Conservation (phyloP, 1,140 invertebrate species). For the Xylocopa sonorina region DNA sequence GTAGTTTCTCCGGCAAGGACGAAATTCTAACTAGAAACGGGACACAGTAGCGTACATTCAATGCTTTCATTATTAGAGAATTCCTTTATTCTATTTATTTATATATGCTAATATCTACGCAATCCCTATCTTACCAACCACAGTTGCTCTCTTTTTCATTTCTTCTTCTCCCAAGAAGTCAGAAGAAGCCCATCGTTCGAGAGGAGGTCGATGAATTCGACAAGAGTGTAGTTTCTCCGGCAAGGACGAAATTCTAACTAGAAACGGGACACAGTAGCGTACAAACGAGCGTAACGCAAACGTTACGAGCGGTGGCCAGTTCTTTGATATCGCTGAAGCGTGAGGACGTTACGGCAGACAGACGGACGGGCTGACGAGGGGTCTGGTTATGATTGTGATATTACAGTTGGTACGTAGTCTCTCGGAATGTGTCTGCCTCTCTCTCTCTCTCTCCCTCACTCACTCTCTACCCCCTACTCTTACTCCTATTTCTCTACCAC, state of each 20-base stretch:
- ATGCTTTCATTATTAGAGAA: too few species aligned
- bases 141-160: too few species aligned
- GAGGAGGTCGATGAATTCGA: neutral
- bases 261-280: conserved; percentile 56
- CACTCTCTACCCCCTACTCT: conserved; percentile 30
- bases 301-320: conserved; percentile 65
- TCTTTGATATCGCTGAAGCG: conserved; percentile 80
- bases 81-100: too few species aligned
- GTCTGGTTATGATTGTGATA: conserved; percentile 81
- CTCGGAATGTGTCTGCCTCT: conserved; percentile 69
- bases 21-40: conserved; percentile 48
- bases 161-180: too few species aligned
- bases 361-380: conserved; percentile 69
- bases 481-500: conserved; percentile 21
- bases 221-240: conserved; percentile 4
- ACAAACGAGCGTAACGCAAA: conserved; percentile 60
- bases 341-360: conserved; percentile 75
- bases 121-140: too few species aligned
- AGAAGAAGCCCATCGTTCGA: too few species aligned
- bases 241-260: conserved; percentile 48
- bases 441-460: conserved; percentile 19
- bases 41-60: conserved; percentile 56
- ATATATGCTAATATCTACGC: too few species aligned
- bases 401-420: conserved; percentile 76
- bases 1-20: conserved; percentile 25